These are phyloP conservation scores for Hemiscyllium ocellatum DNA, from an alignment of 2,113 vertebrate genomes.

Conservation along the genomic window DNA sequence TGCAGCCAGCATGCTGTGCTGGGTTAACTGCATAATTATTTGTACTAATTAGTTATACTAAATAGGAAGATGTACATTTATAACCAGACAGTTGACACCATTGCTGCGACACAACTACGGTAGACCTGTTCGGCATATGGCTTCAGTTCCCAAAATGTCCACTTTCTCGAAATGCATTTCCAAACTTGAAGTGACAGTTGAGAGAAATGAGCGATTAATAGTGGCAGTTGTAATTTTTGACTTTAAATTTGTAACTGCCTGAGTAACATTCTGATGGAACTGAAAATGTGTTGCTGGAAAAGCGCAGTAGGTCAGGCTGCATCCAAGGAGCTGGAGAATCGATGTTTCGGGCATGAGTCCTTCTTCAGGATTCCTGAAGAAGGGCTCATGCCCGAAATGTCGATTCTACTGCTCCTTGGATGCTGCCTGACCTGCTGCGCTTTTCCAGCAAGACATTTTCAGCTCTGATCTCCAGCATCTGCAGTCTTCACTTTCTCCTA, in stretches of 20 bases:
- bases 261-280: background rate
- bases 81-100: background rate
- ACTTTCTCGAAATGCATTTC: background rate
- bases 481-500: too few relatives aligned
- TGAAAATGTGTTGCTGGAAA: too few relatives aligned
- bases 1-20: conserved; percentile 18
- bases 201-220: background rate
- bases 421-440: too few relatives aligned
- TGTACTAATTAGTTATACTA: background rate
- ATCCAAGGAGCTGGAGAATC: too few relatives aligned
- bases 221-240: background rate
- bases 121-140: background rate
- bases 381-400: too few relatives aligned
- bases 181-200: background rate
- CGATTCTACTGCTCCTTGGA: too few relatives aligned
- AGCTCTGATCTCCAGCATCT: too few relatives aligned
- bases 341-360: too few relatives aligned
- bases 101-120: background rate
- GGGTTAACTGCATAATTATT: background rate
- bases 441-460: too few relatives aligned
- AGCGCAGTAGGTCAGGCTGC: too few relatives aligned
- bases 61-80: background rate
- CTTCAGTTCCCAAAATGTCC: background rate
- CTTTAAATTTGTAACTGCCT: background rate
- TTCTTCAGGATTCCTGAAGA: too few relatives aligned